Conservation (phyloP, 2,888 invertebrate species). For the Polydrusus pterygomalis region DNA sequence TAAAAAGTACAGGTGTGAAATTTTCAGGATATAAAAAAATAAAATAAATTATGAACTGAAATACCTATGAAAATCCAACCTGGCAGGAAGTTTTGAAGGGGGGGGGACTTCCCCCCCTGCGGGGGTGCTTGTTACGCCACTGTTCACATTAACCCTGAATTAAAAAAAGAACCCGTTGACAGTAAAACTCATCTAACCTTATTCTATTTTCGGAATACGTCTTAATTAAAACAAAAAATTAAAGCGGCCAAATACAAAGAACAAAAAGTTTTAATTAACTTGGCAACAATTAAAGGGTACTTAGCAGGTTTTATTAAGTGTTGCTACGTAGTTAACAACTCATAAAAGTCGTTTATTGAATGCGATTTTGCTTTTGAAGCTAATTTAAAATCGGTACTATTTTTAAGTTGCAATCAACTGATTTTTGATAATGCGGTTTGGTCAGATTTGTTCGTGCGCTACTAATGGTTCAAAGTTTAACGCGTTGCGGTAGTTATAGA, state of each 20-base stretch:
- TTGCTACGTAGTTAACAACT: constrained; percentile 22
- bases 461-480: no score
- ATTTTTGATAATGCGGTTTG: no score
- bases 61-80: no score
- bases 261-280: constrained; percentile 10
- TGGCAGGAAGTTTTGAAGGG: not conserved
- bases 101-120: no score
- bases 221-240: not conserved
- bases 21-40: no score
- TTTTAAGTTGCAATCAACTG: not conserved
- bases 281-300: constrained; percentile 13
- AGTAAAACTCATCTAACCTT: not conserved
- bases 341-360: constrained; percentile 8
- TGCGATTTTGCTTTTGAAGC: constrained; percentile 12
- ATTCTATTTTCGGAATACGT: not conserved
- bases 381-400: constrained; percentile 1
- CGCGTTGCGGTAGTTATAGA: no score
- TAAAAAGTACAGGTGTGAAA: no score
- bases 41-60: no score
- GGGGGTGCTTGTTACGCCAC: no score
- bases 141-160: no score
- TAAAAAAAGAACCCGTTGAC: no score
- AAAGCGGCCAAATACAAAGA: constrained; percentile 1
- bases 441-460: no score
- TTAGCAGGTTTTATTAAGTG: constrained; percentile 24